Percentiles rank a stretch among this genome's conserved stretches.
phyloP scores from a whole-genome alignment of 1,140 invertebrate genomes.

The Zaprionus tsacasi region DNA sequence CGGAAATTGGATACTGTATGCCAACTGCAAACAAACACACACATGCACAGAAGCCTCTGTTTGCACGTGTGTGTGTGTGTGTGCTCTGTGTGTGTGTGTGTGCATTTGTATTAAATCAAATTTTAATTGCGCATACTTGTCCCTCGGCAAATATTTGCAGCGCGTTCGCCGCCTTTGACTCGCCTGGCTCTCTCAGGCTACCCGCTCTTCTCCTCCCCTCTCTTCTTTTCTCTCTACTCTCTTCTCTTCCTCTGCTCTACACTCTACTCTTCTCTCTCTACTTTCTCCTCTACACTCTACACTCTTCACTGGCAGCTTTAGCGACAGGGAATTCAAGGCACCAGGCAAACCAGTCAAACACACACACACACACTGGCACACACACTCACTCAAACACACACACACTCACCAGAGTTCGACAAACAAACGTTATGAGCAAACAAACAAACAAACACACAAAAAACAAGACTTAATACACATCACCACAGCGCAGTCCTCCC shows the following conservation, averaged over 20 bases:
- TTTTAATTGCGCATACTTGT: constrained; percentile 83
- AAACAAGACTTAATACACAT: constrained; percentile 23
- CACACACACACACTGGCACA: constrained; percentile 17
- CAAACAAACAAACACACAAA: constrained; percentile 46
- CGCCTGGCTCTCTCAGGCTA: constrained; percentile 9
- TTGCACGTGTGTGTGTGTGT: constrained; percentile 10
- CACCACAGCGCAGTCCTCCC: background rate
- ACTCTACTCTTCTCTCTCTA: background rate
- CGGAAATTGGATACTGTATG: constrained; percentile 79
- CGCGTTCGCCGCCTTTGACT: constrained; percentile 76
- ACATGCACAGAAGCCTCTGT: constrained; percentile 52
- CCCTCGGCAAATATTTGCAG: constrained; percentile 78
- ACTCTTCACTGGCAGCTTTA: constrained; percentile 44
- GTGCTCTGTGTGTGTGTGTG: constrained; percentile 39
- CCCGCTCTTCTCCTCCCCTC: background rate
- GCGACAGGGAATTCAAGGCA: constrained; percentile 78
- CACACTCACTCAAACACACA: constrained; percentile 18
- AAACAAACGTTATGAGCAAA: constrained; percentile 63
- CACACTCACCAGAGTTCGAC: constrained; percentile 3
- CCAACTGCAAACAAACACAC: constrained; percentile 69
- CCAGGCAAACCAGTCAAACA: constrained; percentile 42
- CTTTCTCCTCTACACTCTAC: background rate
- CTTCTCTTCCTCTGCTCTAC: background rate
- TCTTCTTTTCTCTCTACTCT: constrained; percentile 7
- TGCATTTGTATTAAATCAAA: constrained; percentile 81